These are phyloP conservation scores for Sclerodermus sp. DNA, from an alignment of 2,888 invertebrate species.

Conservation along the genomic window DNA sequence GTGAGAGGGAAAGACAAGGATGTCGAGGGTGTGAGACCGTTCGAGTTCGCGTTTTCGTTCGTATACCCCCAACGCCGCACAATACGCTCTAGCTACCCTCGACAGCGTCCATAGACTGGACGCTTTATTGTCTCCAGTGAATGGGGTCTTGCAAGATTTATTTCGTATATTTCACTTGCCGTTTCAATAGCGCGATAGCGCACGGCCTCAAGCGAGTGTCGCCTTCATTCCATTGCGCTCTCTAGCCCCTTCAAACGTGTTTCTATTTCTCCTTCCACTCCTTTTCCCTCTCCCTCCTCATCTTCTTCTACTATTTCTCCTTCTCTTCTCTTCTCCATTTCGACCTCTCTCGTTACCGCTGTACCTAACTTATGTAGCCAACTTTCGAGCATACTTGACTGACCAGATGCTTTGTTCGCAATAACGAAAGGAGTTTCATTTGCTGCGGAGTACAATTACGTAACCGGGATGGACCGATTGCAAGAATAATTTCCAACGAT, in stretches of 20 bases:
- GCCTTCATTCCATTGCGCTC: constrained; percentile 22
- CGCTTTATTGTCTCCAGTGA: constrained; percentile 55
- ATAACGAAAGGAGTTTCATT: neutral
- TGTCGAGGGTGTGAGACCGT: constrained; percentile 22
- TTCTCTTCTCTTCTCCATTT: constrained; percentile 14
- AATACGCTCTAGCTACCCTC: constrained; percentile 50
- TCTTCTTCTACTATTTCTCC: constrained; percentile 6
- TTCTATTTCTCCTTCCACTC: neutral
- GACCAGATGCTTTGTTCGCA: constrained; percentile 17
- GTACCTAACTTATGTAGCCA: constrained; percentile 4
- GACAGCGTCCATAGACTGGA: constrained; percentile 52
- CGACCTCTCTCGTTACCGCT: constrained; percentile 3
- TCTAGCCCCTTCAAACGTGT: neutral
- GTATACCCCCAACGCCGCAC: constrained; percentile 42
- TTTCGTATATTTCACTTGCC: constrained; percentile 59
- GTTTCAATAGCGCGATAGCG: constrained; percentile 56
- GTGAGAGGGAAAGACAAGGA: constrained; percentile 23
- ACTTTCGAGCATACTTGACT: constrained; percentile 27
- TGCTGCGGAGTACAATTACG: neutral
- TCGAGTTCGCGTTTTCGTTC: constrained; percentile 43
- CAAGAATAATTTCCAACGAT: too few relatives aligned
- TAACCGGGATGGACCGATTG: neutral
- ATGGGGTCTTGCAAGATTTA: constrained; percentile 58
- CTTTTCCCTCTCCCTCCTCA: neutral
- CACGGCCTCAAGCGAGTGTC: constrained; percentile 40